These are phyloP conservation scores for Morpho deidamia DNA, from an alignment of 2,888 invertebrate species.

Conservation along the genomic window DNA sequence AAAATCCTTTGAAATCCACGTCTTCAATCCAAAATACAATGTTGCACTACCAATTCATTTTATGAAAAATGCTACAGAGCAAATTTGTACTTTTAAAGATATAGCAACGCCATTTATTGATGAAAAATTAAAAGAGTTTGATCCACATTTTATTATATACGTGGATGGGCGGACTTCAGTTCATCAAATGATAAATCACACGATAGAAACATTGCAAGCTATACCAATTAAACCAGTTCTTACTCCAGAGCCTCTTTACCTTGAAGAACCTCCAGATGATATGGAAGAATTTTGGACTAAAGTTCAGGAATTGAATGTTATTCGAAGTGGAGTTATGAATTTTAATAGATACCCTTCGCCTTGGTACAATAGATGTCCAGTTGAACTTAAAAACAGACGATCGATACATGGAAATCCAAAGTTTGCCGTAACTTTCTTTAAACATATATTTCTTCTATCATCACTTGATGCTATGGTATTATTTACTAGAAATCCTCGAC, in stretches of 20 bases:
- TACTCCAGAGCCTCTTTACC: slow-evolving; percentile 57
- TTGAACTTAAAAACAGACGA: slow-evolving; percentile 77
- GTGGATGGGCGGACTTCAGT: slow-evolving; percentile 75
- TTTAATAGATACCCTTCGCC: slow-evolving; percentile 66
- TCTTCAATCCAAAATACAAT: slow-evolving; percentile 59
- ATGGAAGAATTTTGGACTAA: slow-evolving; percentile 61
- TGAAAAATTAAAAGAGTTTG: slow-evolving; percentile 66
- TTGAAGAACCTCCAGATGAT: slow-evolving; percentile 54
- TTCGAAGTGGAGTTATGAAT: slow-evolving; percentile 39
- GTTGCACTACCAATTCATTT: slow-evolving; percentile 69
- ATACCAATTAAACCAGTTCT: slow-evolving; percentile 48
- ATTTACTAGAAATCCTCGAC: slow-evolving; percentile 81
- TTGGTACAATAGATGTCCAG: slow-evolving; percentile 81
- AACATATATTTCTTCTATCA: slow-evolving; percentile 79
- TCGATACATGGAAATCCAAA: slow-evolving; percentile 69
- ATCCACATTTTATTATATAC: slow-evolving; percentile 76
- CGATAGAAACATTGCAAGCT: slow-evolving; percentile 57
- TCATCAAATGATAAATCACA: slow-evolving; percentile 66
- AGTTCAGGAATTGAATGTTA: slow-evolving; percentile 43
- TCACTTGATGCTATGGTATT: slow-evolving; percentile 65
- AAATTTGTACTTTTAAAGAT: slow-evolving; percentile 71
- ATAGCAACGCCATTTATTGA: slow-evolving; percentile 65
- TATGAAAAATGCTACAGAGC: slow-evolving; percentile 52
- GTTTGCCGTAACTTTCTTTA: slow-evolving; percentile 78
- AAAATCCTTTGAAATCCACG: slow-evolving; percentile 36